A percentile compares a stretch with the other conserved stretches of the same genome.
Conservation (phyloP, 2,113 vertebrate species). For the Bothrops jararaca region DNA sequence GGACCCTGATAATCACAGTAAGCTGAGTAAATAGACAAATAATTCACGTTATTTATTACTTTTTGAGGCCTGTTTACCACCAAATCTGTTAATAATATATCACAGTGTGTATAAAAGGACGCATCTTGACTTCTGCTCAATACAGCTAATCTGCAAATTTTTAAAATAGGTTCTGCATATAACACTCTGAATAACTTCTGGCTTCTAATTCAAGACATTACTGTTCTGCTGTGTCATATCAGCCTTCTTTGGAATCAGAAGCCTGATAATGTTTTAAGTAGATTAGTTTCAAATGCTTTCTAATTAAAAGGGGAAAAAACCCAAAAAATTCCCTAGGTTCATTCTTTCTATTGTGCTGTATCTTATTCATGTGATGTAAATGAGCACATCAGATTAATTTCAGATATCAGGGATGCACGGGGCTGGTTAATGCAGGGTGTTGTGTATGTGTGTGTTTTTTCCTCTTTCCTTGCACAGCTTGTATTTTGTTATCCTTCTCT, state of each 20-base stretch:
- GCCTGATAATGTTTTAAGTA: not conserved
- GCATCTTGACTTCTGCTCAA: not conserved
- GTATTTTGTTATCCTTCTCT: conserved; percentile 30
- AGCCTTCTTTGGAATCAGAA: not conserved
- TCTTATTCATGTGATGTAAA: not conserved
- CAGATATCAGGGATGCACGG: not conserved
- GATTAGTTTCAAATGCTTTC: not conserved
- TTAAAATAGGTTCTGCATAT: not conserved
- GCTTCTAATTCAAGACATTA: not conserved
- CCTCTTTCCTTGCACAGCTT: conserved; percentile 25
- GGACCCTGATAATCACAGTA: not conserved
- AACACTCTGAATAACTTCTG: not conserved
- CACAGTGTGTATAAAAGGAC: not conserved
- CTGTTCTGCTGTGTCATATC: not conserved
- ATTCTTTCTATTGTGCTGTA: not conserved
- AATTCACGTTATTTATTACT: not conserved
- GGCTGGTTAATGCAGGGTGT: not conserved
- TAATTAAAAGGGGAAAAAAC: fast-evolving
- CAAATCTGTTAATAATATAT: not conserved
- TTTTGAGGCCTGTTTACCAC: not conserved
- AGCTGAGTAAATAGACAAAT: not conserved
- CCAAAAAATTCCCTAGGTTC: not conserved
- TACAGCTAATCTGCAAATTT: not conserved
- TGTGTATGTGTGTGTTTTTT: not conserved
- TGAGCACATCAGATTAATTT: not conserved